Conservation (phyloP, 2,113 vertebrate species). For the Symphodus melops region DNA sequence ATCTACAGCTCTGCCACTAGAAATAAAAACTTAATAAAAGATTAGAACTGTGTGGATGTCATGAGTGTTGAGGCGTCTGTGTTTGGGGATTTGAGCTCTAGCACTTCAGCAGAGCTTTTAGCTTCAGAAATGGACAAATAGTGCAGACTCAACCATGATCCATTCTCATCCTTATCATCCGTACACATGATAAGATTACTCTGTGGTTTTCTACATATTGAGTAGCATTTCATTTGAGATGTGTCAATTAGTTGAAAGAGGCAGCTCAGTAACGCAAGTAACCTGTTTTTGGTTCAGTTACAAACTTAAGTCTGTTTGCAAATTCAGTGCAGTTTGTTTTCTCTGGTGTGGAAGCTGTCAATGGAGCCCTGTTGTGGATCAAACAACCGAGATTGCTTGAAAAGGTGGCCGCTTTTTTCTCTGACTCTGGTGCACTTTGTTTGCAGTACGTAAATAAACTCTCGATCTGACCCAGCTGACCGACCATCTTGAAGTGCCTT, state of each 20-base stretch:
- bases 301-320: too few species aligned
- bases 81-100: slow-evolving; percentile 32
- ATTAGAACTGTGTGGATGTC: slow-evolving; percentile 21
- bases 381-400: too few species aligned
- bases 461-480: too few species aligned
- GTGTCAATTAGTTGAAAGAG: not conserved
- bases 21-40: slow-evolving; percentile 46
- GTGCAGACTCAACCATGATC: slow-evolving; percentile 8
- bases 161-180: not conserved
- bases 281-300: too few species aligned
- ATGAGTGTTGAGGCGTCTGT: not conserved
- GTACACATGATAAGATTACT: slow-evolving; percentile 3
- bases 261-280: too few species aligned
- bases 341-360: too few species aligned
- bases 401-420: too few species aligned
- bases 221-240: slow-evolving; percentile 12
- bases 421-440: too few species aligned
- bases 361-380: too few species aligned
- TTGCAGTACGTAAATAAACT: too few species aligned
- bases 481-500: too few species aligned
- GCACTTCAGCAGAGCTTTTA: slow-evolving; percentile 25
- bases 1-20: slow-evolving; percentile 40
- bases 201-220: slow-evolving; percentile 8
- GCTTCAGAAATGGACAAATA: slow-evolving; percentile 3
- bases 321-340: too few species aligned